These are phyloP conservation scores for Enhydra lutris DNA, from an alignment of 2,113 vertebrate genomes.

Conservation along the genomic window DNA sequence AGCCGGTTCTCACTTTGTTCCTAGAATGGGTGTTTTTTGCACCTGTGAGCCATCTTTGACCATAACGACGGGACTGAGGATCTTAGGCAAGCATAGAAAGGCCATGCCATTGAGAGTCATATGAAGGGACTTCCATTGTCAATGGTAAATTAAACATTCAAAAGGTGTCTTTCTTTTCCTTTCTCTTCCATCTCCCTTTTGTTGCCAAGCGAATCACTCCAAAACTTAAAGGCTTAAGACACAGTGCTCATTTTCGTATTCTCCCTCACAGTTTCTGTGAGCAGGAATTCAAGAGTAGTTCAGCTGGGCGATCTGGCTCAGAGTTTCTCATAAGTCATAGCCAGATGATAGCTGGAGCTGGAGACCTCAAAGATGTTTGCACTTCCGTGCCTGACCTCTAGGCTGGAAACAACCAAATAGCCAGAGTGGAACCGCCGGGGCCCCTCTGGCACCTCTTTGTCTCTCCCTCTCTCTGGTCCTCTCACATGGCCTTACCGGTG, in stretches of 20 bases:
- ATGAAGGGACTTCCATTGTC: not conserved
- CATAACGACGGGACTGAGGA: no score
- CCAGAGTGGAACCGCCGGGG: not conserved
- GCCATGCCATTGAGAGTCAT: not conserved
- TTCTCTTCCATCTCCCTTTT: not conserved
- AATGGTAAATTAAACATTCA: not conserved
- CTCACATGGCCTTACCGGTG: not conserved
- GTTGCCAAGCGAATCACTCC: not conserved
- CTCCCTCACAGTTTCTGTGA: not conserved
- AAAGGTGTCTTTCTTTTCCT: not conserved
- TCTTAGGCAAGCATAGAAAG: not conserved
- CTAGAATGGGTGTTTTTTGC: not conserved
- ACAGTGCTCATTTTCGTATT: not conserved
- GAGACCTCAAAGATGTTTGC: not conserved
- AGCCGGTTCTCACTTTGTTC: not conserved
- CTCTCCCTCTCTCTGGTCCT: not conserved
- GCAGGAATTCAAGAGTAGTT: not conserved
- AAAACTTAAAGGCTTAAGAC: not conserved
- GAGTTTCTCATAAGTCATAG: not conserved
- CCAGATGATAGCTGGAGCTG: not conserved
- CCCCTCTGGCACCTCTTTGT: not conserved
- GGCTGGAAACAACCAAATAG: not conserved
- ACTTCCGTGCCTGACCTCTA: not conserved
- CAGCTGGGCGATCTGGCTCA: not conserved
- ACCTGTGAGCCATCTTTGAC: not conserved